Evolutionary conservation across 2,113 vertebrate species (phyloP).

Genomic region (Pithys albifrons): DNA sequence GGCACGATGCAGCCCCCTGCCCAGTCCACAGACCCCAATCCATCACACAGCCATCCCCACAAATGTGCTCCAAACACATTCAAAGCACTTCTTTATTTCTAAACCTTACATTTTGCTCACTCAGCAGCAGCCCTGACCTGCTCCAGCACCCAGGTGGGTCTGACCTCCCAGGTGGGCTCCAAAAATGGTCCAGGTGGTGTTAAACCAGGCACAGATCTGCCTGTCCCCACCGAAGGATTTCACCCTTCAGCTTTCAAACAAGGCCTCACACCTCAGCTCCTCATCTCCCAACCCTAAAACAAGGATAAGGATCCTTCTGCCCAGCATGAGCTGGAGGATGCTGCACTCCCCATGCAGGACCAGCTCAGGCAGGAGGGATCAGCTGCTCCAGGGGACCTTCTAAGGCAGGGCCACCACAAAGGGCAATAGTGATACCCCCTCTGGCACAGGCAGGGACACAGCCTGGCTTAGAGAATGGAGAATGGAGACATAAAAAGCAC

Average conservation of each 20-base stretch:
- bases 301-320: background rate
- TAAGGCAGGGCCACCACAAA: background rate
- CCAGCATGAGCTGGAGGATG: background rate
- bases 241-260: background rate
- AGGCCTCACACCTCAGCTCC: background rate
- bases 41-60: background rate
- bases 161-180: background rate
- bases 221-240: background rate
- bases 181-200: background rate
- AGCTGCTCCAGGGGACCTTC: background rate
- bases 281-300: background rate
- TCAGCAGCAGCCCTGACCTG: background rate
- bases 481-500: conserved; percentile 31
- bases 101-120: background rate
- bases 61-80: background rate
- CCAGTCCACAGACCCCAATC: background rate
- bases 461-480: background rate
- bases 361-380: background rate
- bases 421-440: accelerated
- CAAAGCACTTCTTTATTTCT: background rate
- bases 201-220: background rate
- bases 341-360: background rate
- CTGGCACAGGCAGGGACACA: background rate
- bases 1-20: background rate
- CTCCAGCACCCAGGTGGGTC: background rate